Base-by-base conservation (phyloP, 2,888 invertebrate genomes). In the Thumatha senex region DNA sequence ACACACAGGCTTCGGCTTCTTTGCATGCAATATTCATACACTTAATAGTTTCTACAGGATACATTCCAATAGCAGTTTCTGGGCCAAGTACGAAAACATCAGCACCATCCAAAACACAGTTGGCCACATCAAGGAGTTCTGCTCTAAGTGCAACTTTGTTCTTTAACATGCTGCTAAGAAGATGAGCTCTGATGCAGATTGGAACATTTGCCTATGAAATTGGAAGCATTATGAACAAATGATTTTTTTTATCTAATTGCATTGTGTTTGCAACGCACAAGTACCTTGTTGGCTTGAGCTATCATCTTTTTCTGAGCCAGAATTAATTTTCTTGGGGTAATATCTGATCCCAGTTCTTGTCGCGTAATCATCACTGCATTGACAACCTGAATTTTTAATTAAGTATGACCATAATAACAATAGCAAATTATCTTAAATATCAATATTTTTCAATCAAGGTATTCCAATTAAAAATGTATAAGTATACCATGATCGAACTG, bases 351-450 rank as follows among this genome's bases (percentile, higher is more conserved):
- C 8, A 93, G 63, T 58, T 90, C 89, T 62, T 88, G 86, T 64
- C 96, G 89, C 13, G 95, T 95, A 40, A 96, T 93, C 90, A 96
- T 93, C 12, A 96, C 84, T 34, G 94, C 95, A 78, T 95, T 93
- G 0, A 93, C 78, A n/a, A 81, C 92, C 75, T 92, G 49, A 7
- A 24, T 24, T 24, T 24, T 24, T 24, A 5, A 24, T 4, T 24
- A 4, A 24, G 18, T 5, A 4, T 24, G 18, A 24, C 3, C 18
- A 24, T 24, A n/a, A 24, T 24, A 24, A n/a, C n/a, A 24, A 24
- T 24, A 24, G 18, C 18, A 24, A 24, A 24, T 2, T 24, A 24
- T 24, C 3, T 2, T 24, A 24, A 24, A 4, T 24, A 24, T n/a
- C n/a, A n/a, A n/a, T n/a, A n/a, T n/a, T n/a, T n/a, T n/a, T n/a